A percentile compares a stretch with the other conserved stretches of the same genome.
These are phyloP conservation scores for Tipula confusa DNA, from an alignment of 2,888 invertebrate species.

Conservation along the genomic window DNA sequence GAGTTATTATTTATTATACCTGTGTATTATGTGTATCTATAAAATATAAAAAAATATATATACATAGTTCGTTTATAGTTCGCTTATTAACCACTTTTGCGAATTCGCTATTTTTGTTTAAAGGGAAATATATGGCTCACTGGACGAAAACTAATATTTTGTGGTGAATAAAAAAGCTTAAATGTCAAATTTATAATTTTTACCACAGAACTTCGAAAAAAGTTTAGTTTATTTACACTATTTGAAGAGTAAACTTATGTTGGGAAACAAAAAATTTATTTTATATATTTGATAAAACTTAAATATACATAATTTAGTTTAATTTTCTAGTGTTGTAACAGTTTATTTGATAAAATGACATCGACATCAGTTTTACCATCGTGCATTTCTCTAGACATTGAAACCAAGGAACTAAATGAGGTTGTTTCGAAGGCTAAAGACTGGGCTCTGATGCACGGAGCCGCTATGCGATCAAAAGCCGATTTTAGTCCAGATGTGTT, in stretches of 20 bases:
- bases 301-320: not conserved
- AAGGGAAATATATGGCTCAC: too few relatives aligned
- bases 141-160: too few relatives aligned
- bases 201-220: too few relatives aligned
- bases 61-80: too few relatives aligned
- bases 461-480: slow-evolving; percentile 68
- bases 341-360: not conserved
- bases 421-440: slow-evolving; percentile 72
- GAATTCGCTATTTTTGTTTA: too few relatives aligned
- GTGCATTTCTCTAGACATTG: slow-evolving; percentile 61
- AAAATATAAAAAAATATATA: too few relatives aligned
- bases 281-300: not conserved
- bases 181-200: too few relatives aligned
- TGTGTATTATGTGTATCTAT: too few relatives aligned
- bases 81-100: too few relatives aligned
- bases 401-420: slow-evolving; percentile 59
- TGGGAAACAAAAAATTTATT: not conserved
- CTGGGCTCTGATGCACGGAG: slow-evolving; percentile 81
- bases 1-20: too few relatives aligned
- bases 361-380: slow-evolving; percentile 40
- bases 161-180: too few relatives aligned
- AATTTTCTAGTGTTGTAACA: slow-evolving; percentile 33
- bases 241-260: not conserved
- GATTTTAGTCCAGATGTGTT: slow-evolving; percentile 64
- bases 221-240: not conserved